These are phyloP conservation scores for Amblyjoppa proteus DNA, from an alignment of 2,888 invertebrate species.

Conservation along the genomic window DNA sequence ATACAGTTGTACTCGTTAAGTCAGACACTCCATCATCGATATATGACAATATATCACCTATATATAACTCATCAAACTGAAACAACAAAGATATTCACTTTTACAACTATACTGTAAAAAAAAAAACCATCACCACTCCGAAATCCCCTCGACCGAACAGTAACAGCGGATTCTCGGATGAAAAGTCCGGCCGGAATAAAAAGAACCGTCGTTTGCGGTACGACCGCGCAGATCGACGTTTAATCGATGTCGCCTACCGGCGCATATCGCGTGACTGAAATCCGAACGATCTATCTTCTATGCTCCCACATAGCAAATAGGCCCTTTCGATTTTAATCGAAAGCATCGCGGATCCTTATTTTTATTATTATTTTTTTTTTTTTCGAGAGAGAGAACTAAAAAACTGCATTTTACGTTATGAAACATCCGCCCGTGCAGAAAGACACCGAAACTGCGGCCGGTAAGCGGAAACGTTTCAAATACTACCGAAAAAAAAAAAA, in stretches of 20 bases:
- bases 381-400: neutral
- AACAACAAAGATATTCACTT: slow-evolving; percentile 13
- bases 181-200: neutral
- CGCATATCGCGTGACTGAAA: neutral
- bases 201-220: slow-evolving; percentile 2
- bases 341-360: neutral
- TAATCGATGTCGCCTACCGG: neutral
- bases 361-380: neutral
- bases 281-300: neutral
- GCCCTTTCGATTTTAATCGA: neutral
- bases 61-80: neutral
- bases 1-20: slow-evolving; percentile 16
- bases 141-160: neutral
- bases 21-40: neutral
- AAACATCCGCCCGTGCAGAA: neutral
- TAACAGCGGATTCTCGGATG: neutral
- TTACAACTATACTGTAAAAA: slow-evolving; percentile 6
- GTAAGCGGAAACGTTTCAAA: neutral
- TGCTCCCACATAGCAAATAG: neutral
- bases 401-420: neutral
- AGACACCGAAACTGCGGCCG: neutral
- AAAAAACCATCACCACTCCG: neutral
- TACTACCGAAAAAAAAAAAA: neutral
- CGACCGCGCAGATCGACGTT: neutral
- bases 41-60: neutral